Percentiles rank a stretch among this genome's conserved stretches.
phyloP scores from a whole-genome alignment of 2,888 invertebrate species.

The Cotesia congregata region DNA sequence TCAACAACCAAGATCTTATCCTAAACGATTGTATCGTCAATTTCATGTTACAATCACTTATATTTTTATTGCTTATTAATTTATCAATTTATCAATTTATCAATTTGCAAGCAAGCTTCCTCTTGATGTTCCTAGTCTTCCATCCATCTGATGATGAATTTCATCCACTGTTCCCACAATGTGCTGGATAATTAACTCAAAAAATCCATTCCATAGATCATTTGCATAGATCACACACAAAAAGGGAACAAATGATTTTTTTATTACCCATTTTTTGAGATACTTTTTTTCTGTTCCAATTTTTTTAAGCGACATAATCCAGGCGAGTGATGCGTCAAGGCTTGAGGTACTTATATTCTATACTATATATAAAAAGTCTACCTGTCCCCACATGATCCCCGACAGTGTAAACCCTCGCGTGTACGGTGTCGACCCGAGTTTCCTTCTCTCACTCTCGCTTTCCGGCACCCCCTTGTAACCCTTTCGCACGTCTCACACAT shows the following conservation, averaged over 20 bases:
- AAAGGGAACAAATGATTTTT: constrained; percentile 49
- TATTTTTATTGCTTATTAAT: constrained; percentile 2
- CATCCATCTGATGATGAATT: not conserved
- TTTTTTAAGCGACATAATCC: constrained; percentile 59
- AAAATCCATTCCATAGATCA: constrained; percentile 39
- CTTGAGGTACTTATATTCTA: constrained; percentile 34
- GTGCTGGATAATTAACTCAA: constrained; percentile 48
- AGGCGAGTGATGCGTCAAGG: constrained; percentile 55
- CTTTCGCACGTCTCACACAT: constrained; percentile 40
- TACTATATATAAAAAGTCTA: constrained; percentile 38
- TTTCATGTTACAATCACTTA: constrained; percentile 19
- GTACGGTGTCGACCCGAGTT: constrained; percentile 32
- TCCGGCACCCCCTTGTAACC: constrained; percentile 44
- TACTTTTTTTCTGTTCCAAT: constrained; percentile 44
- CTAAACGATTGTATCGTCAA: constrained; percentile 39
- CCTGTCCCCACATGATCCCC: constrained; percentile 38
- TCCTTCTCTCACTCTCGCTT: constrained; percentile 35
- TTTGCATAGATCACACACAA: constrained; percentile 3
- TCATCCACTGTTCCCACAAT: constrained; percentile 30
- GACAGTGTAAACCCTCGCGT: constrained; percentile 23
- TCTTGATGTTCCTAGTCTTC: too few relatives aligned
- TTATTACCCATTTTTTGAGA: constrained; percentile 28
- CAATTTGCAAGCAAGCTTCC: too few relatives aligned
- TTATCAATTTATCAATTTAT: not conserved
- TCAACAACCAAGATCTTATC: constrained; percentile 23